Evolutionary conservation across 2,113 vertebrate species (phyloP).

Genomic region (Nanger granti): DNA sequence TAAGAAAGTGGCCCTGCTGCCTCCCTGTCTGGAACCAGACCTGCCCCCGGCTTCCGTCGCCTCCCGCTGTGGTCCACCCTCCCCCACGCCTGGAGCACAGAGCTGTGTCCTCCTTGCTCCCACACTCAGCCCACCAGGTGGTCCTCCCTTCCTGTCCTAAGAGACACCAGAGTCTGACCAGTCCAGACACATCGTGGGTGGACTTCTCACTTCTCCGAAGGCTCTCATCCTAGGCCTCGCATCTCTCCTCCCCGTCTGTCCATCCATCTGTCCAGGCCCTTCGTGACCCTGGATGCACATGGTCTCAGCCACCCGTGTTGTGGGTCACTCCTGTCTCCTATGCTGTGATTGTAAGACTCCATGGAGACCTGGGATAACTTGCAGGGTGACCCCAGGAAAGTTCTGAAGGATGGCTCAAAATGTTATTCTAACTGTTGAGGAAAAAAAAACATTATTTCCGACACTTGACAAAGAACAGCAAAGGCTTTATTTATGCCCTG

Average conservation of each 20-base stretch:
- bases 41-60: neutral
- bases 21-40: neutral
- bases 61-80: accelerated
- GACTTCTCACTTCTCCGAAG: neutral
- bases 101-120: too few relatives aligned
- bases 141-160: neutral
- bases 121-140: neutral
- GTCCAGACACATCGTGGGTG: too few relatives aligned
- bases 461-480: neutral
- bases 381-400: neutral
- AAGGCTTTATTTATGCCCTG: neutral
- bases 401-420: neutral
- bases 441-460: neutral
- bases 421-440: neutral
- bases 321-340: neutral
- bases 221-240: accelerated
- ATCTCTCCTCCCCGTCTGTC: neutral
- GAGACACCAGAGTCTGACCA: neutral
- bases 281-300: accelerated
- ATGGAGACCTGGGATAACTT: neutral
- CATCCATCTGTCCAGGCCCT: neutral
- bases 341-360: neutral
- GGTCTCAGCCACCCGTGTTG: accelerated
- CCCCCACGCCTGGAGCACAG: accelerated
- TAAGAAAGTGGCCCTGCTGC: accelerated